Conservation (phyloP, 2,888 invertebrate species). For the Idaea biselata region DNA sequence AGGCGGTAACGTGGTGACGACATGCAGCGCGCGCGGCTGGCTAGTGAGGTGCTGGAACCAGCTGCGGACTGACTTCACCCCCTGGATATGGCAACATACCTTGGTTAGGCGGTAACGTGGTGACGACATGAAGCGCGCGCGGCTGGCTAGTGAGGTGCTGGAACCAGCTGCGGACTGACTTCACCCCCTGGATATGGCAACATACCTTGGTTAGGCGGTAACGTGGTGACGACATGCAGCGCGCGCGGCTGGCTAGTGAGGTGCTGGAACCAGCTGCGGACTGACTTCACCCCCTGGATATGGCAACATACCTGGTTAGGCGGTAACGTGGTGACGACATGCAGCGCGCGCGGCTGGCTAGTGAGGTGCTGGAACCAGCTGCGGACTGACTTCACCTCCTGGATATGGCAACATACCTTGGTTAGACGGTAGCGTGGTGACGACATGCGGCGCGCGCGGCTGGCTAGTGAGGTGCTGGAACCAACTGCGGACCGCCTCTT, state of each 20-base stretch:
- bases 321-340: constrained; percentile 76
- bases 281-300: too few species aligned
- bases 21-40: constrained; percentile 85
- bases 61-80: not conserved
- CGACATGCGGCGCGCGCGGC: constrained; percentile 87
- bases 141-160: too few species aligned
- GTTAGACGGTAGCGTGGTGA: constrained; percentile 59
- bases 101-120: not conserved
- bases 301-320: constrained; percentile 46
- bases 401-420: constrained; percentile 43
- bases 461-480: constrained; percentile 86
- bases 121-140: not conserved
- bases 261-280: too few species aligned
- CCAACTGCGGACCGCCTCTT: constrained; percentile 87
- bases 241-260: constrained; percentile 1
- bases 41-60: too few species aligned
- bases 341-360: constrained; percentile 87
- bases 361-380: constrained; percentile 89
- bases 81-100: not conserved
- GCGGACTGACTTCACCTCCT: constrained; percentile 87
- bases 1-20: constrained; percentile 69
- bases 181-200: too few species aligned
- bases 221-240: not conserved
- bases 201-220: not conserved
- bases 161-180: too few species aligned